Evolutionary conservation across 2,113 vertebrate genomes (phyloP).

Genomic region (Pangasianodon hypophthalmus): DNA sequence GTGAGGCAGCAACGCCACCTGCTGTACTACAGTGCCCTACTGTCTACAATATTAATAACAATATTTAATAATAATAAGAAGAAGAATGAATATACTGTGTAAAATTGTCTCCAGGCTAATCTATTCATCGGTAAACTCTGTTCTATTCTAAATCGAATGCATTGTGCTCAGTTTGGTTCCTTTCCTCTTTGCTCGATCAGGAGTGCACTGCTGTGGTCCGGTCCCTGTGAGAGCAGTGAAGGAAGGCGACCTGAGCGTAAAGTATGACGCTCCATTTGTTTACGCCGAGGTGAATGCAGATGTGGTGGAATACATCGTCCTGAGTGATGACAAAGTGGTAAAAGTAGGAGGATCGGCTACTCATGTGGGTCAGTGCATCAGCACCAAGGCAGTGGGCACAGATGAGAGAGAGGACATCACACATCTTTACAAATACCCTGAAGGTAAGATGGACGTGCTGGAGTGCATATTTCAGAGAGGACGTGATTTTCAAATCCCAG

Average conservation of each 20-base stretch:
- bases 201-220: conserved; percentile 86
- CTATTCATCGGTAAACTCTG: background rate
- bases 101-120: background rate
- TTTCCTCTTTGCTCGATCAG: conserved; percentile 61
- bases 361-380: conserved; percentile 80
- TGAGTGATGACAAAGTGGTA: conserved; percentile 63
- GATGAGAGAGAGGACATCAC: conserved; percentile 82
- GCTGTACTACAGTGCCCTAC: no score
- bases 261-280: conserved; percentile 84
- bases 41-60: no score
- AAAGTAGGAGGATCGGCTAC: conserved; percentile 65
- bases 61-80: background rate
- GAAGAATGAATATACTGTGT: background rate
- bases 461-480: background rate
- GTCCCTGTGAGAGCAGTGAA: conserved; percentile 82
- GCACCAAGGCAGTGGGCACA: conserved; percentile 85
- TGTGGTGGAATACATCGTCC: conserved; percentile 75
- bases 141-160: background rate
- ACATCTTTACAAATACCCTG: conserved; percentile 66
- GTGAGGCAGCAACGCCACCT: background rate
- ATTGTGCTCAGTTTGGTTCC: background rate
- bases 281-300: conserved; percentile 92
- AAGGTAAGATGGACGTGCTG: conserved; percentile 73
- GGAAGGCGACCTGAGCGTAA: conserved; percentile 79
- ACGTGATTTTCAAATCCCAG: background rate